Conservation (phyloP, 2,797 vertebrate genomes). For the Distichodus sexfasciatus region DNA sequence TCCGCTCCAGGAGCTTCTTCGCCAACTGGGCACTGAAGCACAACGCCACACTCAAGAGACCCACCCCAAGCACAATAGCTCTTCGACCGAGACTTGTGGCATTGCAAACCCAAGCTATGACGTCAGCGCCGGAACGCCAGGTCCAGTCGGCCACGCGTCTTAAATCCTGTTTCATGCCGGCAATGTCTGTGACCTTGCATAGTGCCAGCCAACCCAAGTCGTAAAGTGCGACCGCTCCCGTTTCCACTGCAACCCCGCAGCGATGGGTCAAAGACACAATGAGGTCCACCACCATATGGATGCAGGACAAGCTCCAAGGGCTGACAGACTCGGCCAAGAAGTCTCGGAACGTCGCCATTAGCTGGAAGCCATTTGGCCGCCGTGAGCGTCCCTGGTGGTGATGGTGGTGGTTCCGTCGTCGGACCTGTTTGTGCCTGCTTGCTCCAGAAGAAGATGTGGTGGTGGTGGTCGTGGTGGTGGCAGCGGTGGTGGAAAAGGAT, state of each 20-base stretch:
- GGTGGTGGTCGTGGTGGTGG: too few species aligned
- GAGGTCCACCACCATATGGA: constrained; percentile 83
- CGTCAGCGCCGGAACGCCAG: constrained; percentile 49
- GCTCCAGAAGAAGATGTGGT: constrained; percentile 62
- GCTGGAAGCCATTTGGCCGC: constrained; percentile 67
- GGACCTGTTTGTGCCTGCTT: constrained; percentile 76
- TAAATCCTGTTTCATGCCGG: constrained; percentile 70
- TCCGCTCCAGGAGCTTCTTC: constrained; percentile 55
- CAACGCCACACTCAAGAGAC: constrained; percentile 70
- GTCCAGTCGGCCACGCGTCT: constrained; percentile 61
- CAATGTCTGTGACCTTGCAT: constrained; percentile 71
- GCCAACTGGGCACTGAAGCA: constrained; percentile 69
- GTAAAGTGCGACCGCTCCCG: constrained; percentile 74
- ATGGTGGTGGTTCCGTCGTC: constrained; percentile 74
- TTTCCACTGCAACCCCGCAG: constrained; percentile 79
- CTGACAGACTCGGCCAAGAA: constrained; percentile 73
- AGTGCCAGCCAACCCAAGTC: constrained; percentile 72
- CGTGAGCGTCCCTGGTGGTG: constrained; percentile 65
- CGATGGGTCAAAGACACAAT: constrained; percentile 80
- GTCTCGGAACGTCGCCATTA: constrained; percentile 68
- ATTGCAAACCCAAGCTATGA: constrained; percentile 55
- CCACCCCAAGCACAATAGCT: constrained; percentile 64
- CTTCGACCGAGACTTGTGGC: constrained; percentile 59
- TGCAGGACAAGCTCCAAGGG: constrained; percentile 81
- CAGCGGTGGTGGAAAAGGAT: constrained; percentile 58